A percentile compares a stretch with the other conserved stretches of the same genome.
Conservation (phyloP, 92 coral and sea anemone species). For the Zoanthus sansibaricus region DNA sequence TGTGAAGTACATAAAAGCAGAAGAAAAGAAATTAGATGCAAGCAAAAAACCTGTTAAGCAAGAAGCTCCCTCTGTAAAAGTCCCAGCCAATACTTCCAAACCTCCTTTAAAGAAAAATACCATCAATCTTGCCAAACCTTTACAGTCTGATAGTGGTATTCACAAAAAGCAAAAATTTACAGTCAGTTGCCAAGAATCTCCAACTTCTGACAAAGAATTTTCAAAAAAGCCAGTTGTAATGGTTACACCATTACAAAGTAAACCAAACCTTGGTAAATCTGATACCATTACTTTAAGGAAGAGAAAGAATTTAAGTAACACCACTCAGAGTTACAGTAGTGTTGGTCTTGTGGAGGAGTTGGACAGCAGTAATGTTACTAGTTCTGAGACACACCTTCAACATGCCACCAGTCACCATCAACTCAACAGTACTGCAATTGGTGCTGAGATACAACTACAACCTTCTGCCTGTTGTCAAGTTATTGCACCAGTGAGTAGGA, state of each 20-base stretch:
- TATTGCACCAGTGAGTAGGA: not conserved
- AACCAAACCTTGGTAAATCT: not conserved
- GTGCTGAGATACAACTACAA: not conserved
- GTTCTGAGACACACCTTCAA: not conserved
- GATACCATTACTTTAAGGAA: not conserved
- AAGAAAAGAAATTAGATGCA: constrained; percentile 3
- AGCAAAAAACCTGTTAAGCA: not conserved
- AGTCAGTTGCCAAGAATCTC: not conserved
- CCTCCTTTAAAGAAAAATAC: not conserved
- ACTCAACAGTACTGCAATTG: not conserved
- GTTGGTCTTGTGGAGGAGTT: not conserved
- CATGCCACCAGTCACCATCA: not conserved
- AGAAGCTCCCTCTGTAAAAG: not conserved
- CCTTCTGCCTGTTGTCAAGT: not conserved
- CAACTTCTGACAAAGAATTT: not conserved
- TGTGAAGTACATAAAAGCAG: constrained; percentile 25
- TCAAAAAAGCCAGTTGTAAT: not conserved
- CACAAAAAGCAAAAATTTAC: not conserved
- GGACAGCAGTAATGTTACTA: not conserved
- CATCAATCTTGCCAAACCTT: not conserved
- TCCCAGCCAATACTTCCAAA: not conserved
- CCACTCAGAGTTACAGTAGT: not conserved
- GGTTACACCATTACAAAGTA: constrained; percentile 36
- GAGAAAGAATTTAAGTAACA: not conserved
- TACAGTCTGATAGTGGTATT: not conserved